These are phyloP conservation scores for Trachelus iudaicus DNA, from an alignment of 2,888 invertebrate species.

Conservation along the genomic window DNA sequence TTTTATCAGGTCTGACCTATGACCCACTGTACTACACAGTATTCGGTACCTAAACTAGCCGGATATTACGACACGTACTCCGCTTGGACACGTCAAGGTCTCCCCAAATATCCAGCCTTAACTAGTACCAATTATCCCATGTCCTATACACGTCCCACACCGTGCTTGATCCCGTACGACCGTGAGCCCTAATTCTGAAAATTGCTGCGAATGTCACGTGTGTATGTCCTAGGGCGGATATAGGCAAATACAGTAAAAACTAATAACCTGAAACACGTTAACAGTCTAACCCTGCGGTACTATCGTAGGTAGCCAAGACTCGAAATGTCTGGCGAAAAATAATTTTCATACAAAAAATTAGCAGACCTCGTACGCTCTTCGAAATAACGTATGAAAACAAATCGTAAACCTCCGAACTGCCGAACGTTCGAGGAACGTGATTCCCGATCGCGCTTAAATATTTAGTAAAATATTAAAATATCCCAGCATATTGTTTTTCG, in stretches of 20 bases:
- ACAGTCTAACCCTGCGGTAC: too few species aligned
- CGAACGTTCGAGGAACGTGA: too few species aligned
- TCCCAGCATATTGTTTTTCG: not conserved
- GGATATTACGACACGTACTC: constrained; percentile 41
- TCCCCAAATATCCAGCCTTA: constrained; percentile 25
- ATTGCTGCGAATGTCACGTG: constrained; percentile 11
- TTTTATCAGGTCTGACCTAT: not conserved
- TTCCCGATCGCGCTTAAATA: not conserved
- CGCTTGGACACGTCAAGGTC: constrained; percentile 42
- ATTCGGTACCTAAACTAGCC: constrained; percentile 16
- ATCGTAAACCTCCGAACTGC: too few species aligned
- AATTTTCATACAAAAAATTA: too few species aligned
- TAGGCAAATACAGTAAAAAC: not conserved
- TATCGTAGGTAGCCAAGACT: too few species aligned
- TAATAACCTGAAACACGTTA: not conserved
- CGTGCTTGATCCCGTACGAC: constrained; percentile 9
- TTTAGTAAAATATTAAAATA: not conserved
- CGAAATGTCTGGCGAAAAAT: too few species aligned
- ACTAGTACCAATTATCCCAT: constrained; percentile 8
- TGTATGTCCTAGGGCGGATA: not conserved
- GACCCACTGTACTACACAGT: not conserved
- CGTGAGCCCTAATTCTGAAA: constrained; percentile 27
- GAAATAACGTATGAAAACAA: too few species aligned
- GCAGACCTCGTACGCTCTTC: too few species aligned
- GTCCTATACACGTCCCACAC: not conserved